These are phyloP conservation scores for Takifugu flavidus DNA, from an alignment of 2,113 vertebrate genomes.

Conservation along the genomic window DNA sequence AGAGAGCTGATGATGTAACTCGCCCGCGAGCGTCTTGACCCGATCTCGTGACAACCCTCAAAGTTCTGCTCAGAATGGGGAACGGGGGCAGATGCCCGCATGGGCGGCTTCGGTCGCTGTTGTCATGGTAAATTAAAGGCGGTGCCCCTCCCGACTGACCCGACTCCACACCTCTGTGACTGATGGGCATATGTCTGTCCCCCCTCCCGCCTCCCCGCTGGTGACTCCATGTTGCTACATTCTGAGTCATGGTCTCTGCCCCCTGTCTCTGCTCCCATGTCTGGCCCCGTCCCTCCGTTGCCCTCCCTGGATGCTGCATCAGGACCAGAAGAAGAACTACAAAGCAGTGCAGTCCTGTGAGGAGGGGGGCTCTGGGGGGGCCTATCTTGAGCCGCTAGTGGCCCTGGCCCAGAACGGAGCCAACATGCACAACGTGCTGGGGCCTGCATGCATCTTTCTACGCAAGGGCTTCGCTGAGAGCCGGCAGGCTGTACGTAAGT, in stretches of 20 bases:
- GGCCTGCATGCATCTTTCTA: constrained; percentile 97
- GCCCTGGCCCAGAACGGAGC: constrained; percentile 90
- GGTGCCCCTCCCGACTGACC: constrained; percentile 33
- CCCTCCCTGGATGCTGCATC: constrained; percentile 74
- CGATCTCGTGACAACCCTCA: too few species aligned
- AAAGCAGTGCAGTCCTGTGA: constrained; percentile 86
- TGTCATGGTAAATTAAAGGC: constrained; percentile 37
- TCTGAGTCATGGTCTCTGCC: constrained; percentile 60
- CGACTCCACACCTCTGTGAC: constrained; percentile 29
- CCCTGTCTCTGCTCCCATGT: constrained; percentile 52
- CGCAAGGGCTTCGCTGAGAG: constrained; percentile 96
- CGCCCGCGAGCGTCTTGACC: too few species aligned
- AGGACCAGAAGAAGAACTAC: constrained; percentile 93
- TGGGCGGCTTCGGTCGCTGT: constrained; percentile 41
- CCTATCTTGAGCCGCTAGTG: constrained; percentile 84
- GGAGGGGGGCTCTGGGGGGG: constrained; percentile 79
- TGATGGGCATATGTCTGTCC: constrained; percentile 43
- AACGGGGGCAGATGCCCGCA: neutral
- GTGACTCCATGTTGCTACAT: constrained; percentile 45
- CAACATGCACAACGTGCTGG: constrained; percentile 92
- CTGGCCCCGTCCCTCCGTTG: constrained; percentile 16
- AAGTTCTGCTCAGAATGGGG: neutral
- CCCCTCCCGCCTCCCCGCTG: constrained; percentile 22
- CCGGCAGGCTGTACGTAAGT: constrained; percentile 99
- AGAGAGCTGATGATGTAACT: too few species aligned